These are phyloP conservation scores for Sitta carolinensis DNA, from an alignment of 2,797 vertebrate genomes.

Conservation along the genomic window DNA sequence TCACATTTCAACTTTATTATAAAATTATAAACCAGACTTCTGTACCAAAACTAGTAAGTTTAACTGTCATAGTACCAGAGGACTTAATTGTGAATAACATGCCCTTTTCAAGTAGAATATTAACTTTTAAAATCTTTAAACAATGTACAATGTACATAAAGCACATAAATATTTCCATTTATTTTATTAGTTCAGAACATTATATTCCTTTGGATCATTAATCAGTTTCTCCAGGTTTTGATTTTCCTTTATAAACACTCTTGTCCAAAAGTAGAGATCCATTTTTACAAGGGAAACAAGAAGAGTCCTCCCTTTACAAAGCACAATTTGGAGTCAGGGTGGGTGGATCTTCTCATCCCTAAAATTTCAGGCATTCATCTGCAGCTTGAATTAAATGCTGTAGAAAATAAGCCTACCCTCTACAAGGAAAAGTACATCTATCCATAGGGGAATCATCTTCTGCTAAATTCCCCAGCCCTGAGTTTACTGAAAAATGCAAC, in stretches of 20 bases:
- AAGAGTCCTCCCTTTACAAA: not conserved
- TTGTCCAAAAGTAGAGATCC: not conserved
- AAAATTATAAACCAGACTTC: constrained; percentile 80
- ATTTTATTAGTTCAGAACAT: constrained; percentile 59
- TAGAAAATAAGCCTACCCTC: not conserved
- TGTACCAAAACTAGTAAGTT: constrained; percentile 71
- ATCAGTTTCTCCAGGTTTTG: not conserved
- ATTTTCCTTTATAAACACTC: constrained; percentile 7
- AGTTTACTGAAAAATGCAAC: constrained; percentile 23
- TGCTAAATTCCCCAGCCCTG: not conserved
- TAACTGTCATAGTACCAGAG: constrained; percentile 46
- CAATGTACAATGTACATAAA: constrained; percentile 55
- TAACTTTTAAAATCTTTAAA: constrained; percentile 58
- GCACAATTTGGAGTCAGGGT: not conserved
- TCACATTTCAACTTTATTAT: constrained; percentile 76
- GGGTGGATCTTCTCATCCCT: not conserved
- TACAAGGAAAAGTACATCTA: not conserved
- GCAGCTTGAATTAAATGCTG: not conserved
- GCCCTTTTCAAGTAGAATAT: constrained; percentile 64
- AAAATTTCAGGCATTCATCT: not conserved
- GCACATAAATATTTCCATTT: constrained; percentile 61
- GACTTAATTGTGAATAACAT: constrained; percentile 51
- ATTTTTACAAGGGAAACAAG: constrained; percentile 7
- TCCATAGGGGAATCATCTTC: not conserved
- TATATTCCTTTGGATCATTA: constrained; percentile 51